These are phyloP conservation scores for Zygothrica quintamaculata DNA, from an alignment of 2,888 invertebrate genomes.

Conservation along the genomic window DNA sequence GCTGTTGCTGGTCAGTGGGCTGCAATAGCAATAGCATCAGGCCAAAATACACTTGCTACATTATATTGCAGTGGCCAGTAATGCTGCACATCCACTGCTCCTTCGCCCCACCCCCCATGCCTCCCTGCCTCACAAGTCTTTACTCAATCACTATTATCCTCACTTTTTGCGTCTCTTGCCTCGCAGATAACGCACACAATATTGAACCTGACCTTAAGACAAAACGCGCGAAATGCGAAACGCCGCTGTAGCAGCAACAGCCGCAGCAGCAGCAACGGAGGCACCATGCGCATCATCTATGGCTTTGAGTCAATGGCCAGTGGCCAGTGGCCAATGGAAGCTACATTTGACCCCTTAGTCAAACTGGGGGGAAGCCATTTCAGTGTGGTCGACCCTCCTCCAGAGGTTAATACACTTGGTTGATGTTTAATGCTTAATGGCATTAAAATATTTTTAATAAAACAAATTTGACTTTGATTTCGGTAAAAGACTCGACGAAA, in stretches of 20 bases:
- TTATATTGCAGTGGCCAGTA: background rate
- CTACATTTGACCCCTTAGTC: conserved; percentile 57
- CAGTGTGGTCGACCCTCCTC: conserved; percentile 49
- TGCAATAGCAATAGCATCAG: conserved; percentile 33
- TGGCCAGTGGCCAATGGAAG: conserved; percentile 35
- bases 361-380: conserved; percentile 33
- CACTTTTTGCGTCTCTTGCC: conserved; percentile 13
- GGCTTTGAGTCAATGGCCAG: conserved; percentile 41
- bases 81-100: background rate
- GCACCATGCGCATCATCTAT: no score
- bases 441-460: conserved; percentile 79
- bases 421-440: conserved; percentile 77
- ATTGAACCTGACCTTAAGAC: conserved; percentile 69
- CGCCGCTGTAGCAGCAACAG: conserved; percentile 37
- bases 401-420: conserved; percentile 73
- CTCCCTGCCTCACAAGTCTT: no score
- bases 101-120: background rate
- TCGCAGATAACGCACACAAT: conserved; percentile 57
- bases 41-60: conserved; percentile 45
- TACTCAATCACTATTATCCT: background rate
- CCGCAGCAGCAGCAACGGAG: background rate
- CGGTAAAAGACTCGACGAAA: conserved; percentile 31
- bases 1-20: conserved; percentile 71
- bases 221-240: conserved; percentile 71
- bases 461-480: conserved; percentile 75